Percentiles rank a stretch among this genome's conserved stretches.
These are phyloP conservation scores for Campoplex capitator DNA, from an alignment of 2,888 invertebrate species.

Conservation along the genomic window DNA sequence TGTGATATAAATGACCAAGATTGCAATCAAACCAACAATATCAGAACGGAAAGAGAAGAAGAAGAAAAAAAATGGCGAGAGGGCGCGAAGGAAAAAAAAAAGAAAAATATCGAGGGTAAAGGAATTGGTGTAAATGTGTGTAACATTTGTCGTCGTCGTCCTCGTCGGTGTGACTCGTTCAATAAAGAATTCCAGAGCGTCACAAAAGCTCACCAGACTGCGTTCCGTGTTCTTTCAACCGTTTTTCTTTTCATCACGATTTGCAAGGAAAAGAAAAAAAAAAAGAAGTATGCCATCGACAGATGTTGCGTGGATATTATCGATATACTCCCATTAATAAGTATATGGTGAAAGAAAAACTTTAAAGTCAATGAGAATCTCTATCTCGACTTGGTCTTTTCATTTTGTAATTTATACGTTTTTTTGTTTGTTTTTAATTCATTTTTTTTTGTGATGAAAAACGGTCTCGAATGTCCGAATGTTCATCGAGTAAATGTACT, in stretches of 20 bases:
- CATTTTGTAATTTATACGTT: neutral
- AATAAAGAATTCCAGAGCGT: constrained; percentile 52
- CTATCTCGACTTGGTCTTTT: neutral
- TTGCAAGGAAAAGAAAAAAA: constrained; percentile 36
- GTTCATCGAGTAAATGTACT: constrained; percentile 85
- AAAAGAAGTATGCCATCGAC: constrained; percentile 43
- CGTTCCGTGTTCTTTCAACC: constrained; percentile 38
- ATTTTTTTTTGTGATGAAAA: neutral
- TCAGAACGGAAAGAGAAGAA: constrained; percentile 12
- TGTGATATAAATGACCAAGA: constrained; percentile 56
- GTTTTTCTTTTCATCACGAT: constrained; percentile 57
- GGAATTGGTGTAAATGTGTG: constrained; percentile 33
- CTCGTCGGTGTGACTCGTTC: constrained; percentile 46
- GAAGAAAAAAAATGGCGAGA: neutral
- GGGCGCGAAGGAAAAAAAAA: neutral
- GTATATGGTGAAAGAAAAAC: neutral
- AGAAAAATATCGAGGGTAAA: constrained; percentile 5
- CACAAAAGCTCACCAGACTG: constrained; percentile 57
- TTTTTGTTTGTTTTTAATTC: neutral
- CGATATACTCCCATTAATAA: constrained; percentile 7
- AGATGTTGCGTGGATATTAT: constrained; percentile 35
- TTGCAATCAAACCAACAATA: constrained; percentile 55
- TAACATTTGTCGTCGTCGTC: constrained; percentile 46
- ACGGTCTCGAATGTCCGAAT: neutral
- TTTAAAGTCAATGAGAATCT: neutral